Conservation (phyloP, 2,888 invertebrate genomes). For the Cancer borealis region DNA sequence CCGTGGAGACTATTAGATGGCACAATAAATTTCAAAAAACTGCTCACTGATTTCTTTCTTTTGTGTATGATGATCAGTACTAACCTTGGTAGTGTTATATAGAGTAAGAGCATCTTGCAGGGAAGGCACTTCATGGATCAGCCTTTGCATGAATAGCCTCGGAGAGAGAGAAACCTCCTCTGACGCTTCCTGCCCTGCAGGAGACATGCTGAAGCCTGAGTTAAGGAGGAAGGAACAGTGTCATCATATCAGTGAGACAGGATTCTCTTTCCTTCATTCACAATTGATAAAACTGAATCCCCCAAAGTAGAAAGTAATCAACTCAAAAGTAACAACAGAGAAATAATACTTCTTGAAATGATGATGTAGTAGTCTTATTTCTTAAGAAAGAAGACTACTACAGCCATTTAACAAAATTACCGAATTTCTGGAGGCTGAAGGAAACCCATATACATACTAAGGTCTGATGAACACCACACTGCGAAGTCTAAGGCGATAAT, state of each 20-base stretch:
- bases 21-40: background rate
- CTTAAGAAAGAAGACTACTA: background rate
- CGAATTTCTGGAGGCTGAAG: background rate
- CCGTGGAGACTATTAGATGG: background rate
- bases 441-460: background rate
- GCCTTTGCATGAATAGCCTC: background rate
- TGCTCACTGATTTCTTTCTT: background rate
- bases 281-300: background rate
- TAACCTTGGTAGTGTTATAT: background rate
- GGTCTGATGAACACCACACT: background rate
- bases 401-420: background rate
- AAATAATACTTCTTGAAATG: background rate
- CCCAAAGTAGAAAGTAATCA: background rate
- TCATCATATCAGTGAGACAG: background rate
- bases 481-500: background rate
- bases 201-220: slow-evolving; percentile 16
- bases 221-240: background rate
- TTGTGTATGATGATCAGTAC: background rate
- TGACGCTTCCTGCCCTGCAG: background rate
- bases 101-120: background rate
- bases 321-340: background rate
- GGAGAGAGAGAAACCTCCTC: background rate
- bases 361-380: background rate
- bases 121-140: slow-evolving; percentile 9
- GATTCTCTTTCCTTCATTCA: background rate